These are phyloP conservation scores for Lottia gigantea DNA, from an alignment of 2,888 invertebrate species.

Conservation along the genomic window DNA sequence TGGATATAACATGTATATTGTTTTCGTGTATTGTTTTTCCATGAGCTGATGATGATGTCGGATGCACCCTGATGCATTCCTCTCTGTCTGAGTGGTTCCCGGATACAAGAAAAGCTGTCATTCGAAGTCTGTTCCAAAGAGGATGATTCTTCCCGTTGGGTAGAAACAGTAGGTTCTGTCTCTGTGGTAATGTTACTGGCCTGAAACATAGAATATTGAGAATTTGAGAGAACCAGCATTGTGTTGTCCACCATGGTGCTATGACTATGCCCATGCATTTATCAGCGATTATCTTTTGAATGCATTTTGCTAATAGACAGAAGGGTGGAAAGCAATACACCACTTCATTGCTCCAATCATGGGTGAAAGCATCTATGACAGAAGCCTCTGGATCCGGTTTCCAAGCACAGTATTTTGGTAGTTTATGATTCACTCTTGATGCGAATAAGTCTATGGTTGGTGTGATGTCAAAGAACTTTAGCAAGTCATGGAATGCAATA, in stretches of 20 bases:
- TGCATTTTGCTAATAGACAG: conserved; percentile 16
- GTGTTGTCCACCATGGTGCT: conserved; percentile 32
- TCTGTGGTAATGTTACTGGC: conserved; percentile 18
- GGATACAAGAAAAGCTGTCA: conserved; percentile 29
- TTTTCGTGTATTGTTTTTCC: conserved; percentile 28
- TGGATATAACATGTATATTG: conserved; percentile 19
- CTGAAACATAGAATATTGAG: conserved; percentile 11
- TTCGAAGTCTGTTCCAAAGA: conserved; percentile 19
- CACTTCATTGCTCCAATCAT: conserved; percentile 12
- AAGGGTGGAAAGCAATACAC: conserved; percentile 29
- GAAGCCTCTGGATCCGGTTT: conserved; percentile 21
- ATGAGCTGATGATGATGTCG: conserved; percentile 29
- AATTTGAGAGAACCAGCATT: too few relatives aligned
- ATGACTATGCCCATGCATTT: conserved; percentile 18
- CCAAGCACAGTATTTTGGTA: background rate
- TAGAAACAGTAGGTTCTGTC: conserved; percentile 16
- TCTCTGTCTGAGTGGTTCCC: conserved; percentile 17
- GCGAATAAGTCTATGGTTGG: background rate
- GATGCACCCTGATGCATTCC: conserved; percentile 22
- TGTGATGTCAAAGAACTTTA: background rate
- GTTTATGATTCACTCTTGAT: background rate
- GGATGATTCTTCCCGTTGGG: background rate
- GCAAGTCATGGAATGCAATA: background rate
- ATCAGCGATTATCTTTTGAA: conserved; percentile 29
- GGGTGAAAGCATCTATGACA: conserved; percentile 20